Evolutionary conservation across 1,140 invertebrate species (phyloP).

Genomic region (Caenorhabditis inopinata): DNA sequence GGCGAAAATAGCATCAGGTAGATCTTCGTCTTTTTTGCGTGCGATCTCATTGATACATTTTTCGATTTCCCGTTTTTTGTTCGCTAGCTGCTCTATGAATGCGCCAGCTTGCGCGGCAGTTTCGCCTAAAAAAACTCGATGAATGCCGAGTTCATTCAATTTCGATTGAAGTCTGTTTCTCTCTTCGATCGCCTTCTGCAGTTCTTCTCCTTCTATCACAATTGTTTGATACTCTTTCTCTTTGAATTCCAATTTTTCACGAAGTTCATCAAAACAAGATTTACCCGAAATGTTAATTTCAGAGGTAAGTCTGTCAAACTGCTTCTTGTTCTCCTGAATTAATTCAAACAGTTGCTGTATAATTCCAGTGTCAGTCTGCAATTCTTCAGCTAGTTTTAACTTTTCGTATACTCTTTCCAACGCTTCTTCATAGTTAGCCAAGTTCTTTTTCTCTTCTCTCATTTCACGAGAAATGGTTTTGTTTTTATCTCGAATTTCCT

Average conservation of each 20-base stretch:
- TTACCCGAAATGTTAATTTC: neutral
- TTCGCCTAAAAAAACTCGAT: conserved; percentile 8
- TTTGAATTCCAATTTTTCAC: neutral
- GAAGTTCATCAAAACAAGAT: neutral
- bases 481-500: neutral
- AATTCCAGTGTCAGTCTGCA: neutral
- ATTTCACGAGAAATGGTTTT: neutral
- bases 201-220: neutral
- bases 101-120: conserved; percentile 5
- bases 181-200: neutral
- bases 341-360: neutral
- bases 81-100: neutral
- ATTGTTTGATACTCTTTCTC: neutral
- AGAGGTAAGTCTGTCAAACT: neutral
- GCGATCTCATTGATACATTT: neutral
- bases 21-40: neutral
- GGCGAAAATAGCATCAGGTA: neutral
- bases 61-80: neutral
- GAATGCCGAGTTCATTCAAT: neutral
- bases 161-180: conserved; percentile 26
- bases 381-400: neutral
- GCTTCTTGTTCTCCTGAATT: neutral
- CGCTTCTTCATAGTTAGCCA: neutral
- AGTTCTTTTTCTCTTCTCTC: neutral
- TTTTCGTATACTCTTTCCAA: neutral